Base-by-base conservation (phyloP, 2,113 vertebrate species). In the Grallaria varia region DNA sequence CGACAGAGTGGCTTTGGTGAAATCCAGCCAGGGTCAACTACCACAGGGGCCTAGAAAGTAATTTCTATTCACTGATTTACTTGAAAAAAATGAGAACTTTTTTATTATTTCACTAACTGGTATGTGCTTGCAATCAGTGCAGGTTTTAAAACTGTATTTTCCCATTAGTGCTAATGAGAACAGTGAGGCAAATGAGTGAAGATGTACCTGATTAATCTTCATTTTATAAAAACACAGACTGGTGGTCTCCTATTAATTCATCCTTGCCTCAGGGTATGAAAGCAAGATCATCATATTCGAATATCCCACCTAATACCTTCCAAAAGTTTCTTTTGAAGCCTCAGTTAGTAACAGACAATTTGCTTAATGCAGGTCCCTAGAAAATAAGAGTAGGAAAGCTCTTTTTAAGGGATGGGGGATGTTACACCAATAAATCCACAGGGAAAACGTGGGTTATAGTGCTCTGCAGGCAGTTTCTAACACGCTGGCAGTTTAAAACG, bases 161-260 rank as follows among this genome's bases (percentile, higher is more conserved):
- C 49, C 60, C 86, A 66, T 90, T 90, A 90, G 13, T 30, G 23
- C 75, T 95, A 94, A 92, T 82, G 79, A 86, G 64, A 89, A 72
- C 31, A 79, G 47, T 49, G 73, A 92, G 45, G 44, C 56, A 93
- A 89, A 82, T 64, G 55, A 80, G n/a, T 84, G 59, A 90, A 84
- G 63, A 78, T 68, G 58, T 45, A 90, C 28, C 76, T 90, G 76
- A 90, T 94, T 81, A 87, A 90, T 72, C 39, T 90, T 72, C 58
- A 35, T 86, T 94, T 90, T 39, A 52, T n/a, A 80, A 47, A 81
- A 92, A 68, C 9, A 45, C 52, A 95, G 47, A 35, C 73, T 16
- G 17, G n/a, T 87, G 37, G 67, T 63, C 71, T 95, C 33, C 84
- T 89, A n/a, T 71, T 87, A 80, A 42, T 35, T 82, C 68, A 9